Percentiles rank a stretch among this genome's conserved stretches.
Conservation (phyloP, 2,888 invertebrate species). For the Cosmorhoe ocellata region DNA sequence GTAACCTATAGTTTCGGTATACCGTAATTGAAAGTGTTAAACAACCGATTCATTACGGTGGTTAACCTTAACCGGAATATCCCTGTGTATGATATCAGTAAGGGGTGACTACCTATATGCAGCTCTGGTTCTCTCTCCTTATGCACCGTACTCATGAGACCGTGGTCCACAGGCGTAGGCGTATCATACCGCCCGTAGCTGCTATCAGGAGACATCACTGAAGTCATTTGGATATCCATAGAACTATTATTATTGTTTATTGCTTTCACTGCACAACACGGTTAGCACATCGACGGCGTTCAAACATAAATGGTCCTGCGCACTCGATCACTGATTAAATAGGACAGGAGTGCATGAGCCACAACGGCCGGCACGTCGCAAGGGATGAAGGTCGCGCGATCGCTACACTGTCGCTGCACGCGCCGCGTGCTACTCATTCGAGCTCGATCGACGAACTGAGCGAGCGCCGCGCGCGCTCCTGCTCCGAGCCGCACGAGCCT, state of each 20-base stretch:
- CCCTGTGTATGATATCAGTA: no score
- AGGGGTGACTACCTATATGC: constrained; percentile 85
- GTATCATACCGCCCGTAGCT: constrained; percentile 81
- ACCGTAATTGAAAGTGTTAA: no score
- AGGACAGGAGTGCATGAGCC: constrained; percentile 70
- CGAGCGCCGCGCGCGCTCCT: constrained; percentile 73
- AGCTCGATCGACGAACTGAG: constrained; percentile 84
- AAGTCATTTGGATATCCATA: constrained; percentile 58
- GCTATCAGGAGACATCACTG: constrained; percentile 87
- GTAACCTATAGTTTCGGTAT: no score
- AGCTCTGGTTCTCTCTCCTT: constrained; percentile 85
- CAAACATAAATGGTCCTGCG: constrained; percentile 53
- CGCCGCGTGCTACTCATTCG: constrained; percentile 75
- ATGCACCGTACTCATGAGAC: constrained; percentile 66
- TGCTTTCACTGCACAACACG: constrained; percentile 75
- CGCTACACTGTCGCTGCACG: constrained; percentile 58
- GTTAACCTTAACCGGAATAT: no score
- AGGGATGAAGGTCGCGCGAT: constrained; percentile 76
- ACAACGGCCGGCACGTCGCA: constrained; percentile 61
- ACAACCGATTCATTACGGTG: no score
- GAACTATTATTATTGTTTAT: constrained; percentile 58
- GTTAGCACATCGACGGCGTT: constrained; percentile 68
- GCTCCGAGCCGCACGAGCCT: constrained; percentile 66
- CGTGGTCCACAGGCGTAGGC: constrained; percentile 80
- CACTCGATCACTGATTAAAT: constrained; percentile 60